phyloP scores from a whole-genome alignment of 2,888 invertebrate genomes.

The Griposia aprilina region DNA sequence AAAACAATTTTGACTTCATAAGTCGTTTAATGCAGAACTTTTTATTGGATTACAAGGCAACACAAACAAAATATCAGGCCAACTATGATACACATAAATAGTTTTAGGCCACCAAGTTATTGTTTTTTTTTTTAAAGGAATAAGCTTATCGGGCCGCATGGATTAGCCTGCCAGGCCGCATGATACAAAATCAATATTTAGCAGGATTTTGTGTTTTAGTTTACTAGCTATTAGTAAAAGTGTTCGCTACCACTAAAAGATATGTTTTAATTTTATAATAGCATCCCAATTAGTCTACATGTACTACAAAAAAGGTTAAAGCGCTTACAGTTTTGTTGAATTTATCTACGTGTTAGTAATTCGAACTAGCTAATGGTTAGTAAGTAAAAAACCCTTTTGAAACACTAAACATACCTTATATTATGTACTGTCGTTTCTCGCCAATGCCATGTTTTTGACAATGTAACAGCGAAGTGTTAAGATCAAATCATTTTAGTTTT shows the following conservation, averaged over 20 bases:
- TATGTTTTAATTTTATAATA: neutral
- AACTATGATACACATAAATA: neutral
- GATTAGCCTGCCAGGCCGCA: neutral
- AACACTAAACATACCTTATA: slow-evolving; percentile 33
- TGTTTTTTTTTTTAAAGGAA: neutral
- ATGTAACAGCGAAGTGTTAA: slow-evolving; percentile 15
- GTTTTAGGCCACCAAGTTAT: neutral
- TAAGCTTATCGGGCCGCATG: slow-evolving; percentile 14
- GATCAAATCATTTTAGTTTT: neutral
- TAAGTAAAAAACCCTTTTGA: neutral
- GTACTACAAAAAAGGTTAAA: neutral
- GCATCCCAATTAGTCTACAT: slow-evolving; percentile 5
- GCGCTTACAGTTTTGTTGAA: too few species aligned
- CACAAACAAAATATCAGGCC: neutral
- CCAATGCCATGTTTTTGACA: slow-evolving; percentile 31
- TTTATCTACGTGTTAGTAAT: slow-evolving; percentile 24
- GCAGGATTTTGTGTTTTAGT: neutral
- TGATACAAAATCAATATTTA: neutral
- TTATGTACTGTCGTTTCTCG: neutral
- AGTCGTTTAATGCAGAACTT: neutral
- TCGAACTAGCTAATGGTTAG: slow-evolving; percentile 20
- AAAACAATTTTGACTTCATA: slow-evolving; percentile 53
- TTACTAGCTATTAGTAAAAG: neutral
- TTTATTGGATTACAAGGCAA: neutral
- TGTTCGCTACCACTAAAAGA: neutral